A percentile compares a stretch with the other conserved stretches of the same genome.
Evolutionary conservation across 1,140 invertebrate genomes (phyloP).

Genomic region (Penaeus chinensis): DNA sequence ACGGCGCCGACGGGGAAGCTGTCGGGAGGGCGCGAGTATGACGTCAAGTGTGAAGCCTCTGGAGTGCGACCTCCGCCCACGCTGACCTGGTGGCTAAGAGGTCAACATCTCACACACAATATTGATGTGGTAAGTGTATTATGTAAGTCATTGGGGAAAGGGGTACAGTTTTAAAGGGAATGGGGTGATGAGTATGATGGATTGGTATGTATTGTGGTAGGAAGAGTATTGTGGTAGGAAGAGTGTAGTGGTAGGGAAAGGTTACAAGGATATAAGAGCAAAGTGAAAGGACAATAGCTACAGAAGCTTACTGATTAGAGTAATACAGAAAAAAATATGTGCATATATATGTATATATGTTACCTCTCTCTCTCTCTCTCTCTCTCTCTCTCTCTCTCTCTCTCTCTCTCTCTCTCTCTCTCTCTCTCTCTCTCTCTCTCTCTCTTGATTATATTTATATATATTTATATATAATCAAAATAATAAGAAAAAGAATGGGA

Average conservation of each 20-base stretch:
- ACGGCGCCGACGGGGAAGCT: conserved; percentile 10
- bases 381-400: neutral
- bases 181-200: too few species aligned
- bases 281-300: too few species aligned
- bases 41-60: conserved; percentile 32
- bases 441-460: neutral
- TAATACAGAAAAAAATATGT: too few species aligned
- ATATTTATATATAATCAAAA: neutral
- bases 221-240: too few species aligned
- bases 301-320: too few species aligned
- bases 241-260: too few species aligned
- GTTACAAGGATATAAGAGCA: too few species aligned
- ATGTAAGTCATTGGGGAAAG: neutral
- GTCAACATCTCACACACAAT: conserved; percentile 21
- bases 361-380: neutral
- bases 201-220: too few species aligned
- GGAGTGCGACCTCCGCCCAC: conserved; percentile 36
- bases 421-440: neutral
- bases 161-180: too few species aligned
- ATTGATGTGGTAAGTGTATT: conserved; percentile 21
- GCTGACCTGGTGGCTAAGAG: conserved; percentile 43
- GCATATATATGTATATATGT: too few species aligned
- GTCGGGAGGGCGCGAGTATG: conserved; percentile 35
- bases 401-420: neutral
- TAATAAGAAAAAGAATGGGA: too few species aligned